phyloP scores from a whole-genome alignment of 2,113 vertebrate species.

The Fulica atra region DNA sequence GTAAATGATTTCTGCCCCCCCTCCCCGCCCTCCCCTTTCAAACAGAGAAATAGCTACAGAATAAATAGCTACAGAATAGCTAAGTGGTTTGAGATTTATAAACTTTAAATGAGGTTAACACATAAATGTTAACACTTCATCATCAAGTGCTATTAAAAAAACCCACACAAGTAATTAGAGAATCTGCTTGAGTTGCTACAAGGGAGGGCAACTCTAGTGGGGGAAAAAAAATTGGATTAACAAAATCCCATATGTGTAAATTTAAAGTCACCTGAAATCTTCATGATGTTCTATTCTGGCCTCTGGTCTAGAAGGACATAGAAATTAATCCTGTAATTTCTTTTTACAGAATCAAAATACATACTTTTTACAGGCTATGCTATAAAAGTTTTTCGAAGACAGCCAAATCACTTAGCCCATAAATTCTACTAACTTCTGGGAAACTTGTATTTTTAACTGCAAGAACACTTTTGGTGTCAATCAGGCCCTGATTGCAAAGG shows the following conservation, averaged over 20 bases:
- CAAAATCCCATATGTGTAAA: background rate
- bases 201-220: background rate
- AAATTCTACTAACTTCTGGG: background rate
- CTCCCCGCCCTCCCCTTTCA: background rate
- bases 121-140: background rate
- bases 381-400: background rate
- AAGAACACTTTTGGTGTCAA: background rate
- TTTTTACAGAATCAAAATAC: background rate
- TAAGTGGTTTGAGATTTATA: background rate
- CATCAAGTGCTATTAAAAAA: background rate
- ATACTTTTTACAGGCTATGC: background rate
- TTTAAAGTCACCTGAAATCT: background rate
- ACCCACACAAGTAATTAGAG: too few species aligned
- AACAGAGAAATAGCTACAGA: background rate
- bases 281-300: background rate
- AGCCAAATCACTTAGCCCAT: background rate
- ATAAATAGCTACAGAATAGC: background rate
- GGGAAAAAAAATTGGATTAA: background rate
- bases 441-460: background rate
- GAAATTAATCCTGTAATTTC: background rate
- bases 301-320: background rate
- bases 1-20: too few species aligned
- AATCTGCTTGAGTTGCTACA: background rate
- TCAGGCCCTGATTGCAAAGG: background rate
- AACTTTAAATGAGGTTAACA: background rate